Percentiles rank a stretch among this genome's conserved stretches.
Evolutionary conservation across 2,888 invertebrate genomes (phyloP).

Genomic region (Eulithis testata): DNA sequence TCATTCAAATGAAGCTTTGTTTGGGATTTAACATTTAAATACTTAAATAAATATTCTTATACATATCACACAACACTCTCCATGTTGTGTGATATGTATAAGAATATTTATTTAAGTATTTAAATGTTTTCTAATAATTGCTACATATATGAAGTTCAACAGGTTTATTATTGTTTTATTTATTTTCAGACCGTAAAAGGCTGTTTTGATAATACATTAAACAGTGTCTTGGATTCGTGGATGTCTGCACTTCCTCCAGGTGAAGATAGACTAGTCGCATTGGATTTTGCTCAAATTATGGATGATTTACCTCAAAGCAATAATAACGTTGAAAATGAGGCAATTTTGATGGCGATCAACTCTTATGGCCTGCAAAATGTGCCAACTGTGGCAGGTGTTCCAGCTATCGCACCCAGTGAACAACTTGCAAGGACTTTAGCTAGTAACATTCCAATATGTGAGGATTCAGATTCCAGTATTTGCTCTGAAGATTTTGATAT

Average conservation of each 20-base stretch:
- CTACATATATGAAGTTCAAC: not conserved
- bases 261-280: constrained; percentile 63
- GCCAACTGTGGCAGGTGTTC: constrained; percentile 7
- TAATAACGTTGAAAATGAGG: constrained; percentile 87
- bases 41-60: too few relatives aligned
- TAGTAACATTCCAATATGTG: constrained; percentile 39
- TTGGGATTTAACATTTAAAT: too few relatives aligned
- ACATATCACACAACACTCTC: too few relatives aligned
- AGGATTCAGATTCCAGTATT: constrained; percentile 24
- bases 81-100: too few relatives aligned
- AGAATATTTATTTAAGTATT: too few relatives aligned
- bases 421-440: constrained; percentile 35
- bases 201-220: constrained; percentile 88
- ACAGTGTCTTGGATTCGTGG: constrained; percentile 87
- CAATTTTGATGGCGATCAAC: constrained; percentile 90
- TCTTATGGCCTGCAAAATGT: constrained; percentile 87
- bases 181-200: constrained; percentile 84
- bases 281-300: constrained; percentile 65
- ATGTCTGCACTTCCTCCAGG: constrained; percentile 75
- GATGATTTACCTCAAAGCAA: constrained; percentile 83
- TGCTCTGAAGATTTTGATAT: constrained; percentile 53
- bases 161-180: constrained; percentile 9
- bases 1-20: not conserved
- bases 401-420: constrained; percentile 4
- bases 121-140: not conserved